Evolutionary conservation across 2,888 invertebrate species (phyloP).

Genomic region (Lumbricus terrestris): DNA sequence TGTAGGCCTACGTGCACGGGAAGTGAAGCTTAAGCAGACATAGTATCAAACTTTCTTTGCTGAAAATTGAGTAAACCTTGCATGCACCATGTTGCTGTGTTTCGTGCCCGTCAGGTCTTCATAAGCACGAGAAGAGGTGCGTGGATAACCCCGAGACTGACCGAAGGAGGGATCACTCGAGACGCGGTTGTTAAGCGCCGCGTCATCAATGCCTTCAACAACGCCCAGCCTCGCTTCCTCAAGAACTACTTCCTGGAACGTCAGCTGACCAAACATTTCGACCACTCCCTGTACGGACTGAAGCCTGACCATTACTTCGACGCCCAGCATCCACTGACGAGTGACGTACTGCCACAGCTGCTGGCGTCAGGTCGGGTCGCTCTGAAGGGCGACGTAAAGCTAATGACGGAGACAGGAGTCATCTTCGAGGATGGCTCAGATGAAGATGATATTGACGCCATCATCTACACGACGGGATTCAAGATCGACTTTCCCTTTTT

Average conservation of each 20-base stretch:
- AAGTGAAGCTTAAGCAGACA: background rate
- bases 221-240: background rate
- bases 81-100: background rate
- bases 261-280: conserved; percentile 47
- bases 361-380: conserved; percentile 55
- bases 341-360: conserved; percentile 58
- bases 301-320: conserved; percentile 47
- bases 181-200: conserved; percentile 42
- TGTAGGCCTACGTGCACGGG: background rate
- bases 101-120: conserved; percentile 48
- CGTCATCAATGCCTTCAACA: background rate
- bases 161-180: conserved; percentile 45
- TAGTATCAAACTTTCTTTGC: background rate
- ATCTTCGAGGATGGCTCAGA: conserved; percentile 52
- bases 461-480: conserved; percentile 58
- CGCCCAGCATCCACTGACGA: conserved; percentile 56
- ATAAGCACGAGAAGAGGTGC: conserved; percentile 60
- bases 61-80: background rate
- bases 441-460: conserved; percentile 52
- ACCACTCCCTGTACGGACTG: conserved; percentile 58
- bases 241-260: conserved; percentile 17
- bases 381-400: conserved; percentile 50
- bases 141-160: conserved; percentile 58
- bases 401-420: conserved; percentile 48
- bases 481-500: conserved; percentile 60